phyloP scores from a whole-genome alignment of 1,140 invertebrate genomes.

The Archegozetes longisetosus region DNA sequence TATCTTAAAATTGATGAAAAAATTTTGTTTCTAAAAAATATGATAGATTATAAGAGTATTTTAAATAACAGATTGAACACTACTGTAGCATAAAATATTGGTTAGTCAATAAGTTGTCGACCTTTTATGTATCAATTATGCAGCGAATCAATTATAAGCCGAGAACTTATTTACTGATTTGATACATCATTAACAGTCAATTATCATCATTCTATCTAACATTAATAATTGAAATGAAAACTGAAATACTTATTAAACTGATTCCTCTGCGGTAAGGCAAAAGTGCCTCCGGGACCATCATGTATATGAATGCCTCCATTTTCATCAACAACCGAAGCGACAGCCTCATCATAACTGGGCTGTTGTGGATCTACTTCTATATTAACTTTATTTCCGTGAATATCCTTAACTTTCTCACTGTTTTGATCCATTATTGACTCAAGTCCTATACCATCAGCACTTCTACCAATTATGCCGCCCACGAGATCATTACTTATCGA shows the following conservation, averaged over 20 bases:
- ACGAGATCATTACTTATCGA: background rate
- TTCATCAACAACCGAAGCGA: slow-evolving; percentile 22
- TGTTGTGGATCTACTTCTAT: slow-evolving; percentile 16
- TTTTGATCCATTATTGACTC: background rate
- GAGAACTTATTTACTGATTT: no score
- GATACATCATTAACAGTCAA: no score
- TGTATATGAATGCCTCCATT: slow-evolving; percentile 23
- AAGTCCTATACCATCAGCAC: background rate
- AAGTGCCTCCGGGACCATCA: slow-evolving; percentile 17
- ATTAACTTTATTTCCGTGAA: background rate
- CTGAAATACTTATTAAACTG: background rate
- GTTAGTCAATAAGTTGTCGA: no score
- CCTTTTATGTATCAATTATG: no score
- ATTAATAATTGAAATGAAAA: no score
- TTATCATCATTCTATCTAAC: no score
- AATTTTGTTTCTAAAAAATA: no score
- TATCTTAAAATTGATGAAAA: no score
- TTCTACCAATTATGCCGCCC: background rate
- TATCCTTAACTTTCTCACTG: background rate
- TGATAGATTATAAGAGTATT: no score
- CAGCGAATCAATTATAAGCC: no score
- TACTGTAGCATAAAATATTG: no score
- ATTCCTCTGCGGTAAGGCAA: background rate
- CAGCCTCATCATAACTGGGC: slow-evolving; percentile 21
- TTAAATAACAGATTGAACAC: no score